Conservation (phyloP, 1,140 invertebrate species). For the Polyergus mexicanus region DNA sequence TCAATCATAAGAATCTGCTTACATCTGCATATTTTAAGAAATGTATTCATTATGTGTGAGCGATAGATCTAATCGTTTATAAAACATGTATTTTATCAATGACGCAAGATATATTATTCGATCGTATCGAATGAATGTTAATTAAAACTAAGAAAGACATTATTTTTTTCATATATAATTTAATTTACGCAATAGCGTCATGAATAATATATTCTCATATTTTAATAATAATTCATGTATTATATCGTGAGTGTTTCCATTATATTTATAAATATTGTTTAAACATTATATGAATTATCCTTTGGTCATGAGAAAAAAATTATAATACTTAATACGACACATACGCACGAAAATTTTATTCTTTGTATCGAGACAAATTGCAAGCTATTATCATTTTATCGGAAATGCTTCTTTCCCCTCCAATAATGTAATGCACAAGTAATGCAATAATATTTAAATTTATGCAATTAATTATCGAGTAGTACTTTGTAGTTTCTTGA, state of each 20-base stretch:
- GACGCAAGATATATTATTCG: background rate
- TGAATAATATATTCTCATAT: constrained; percentile 10
- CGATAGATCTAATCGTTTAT: background rate
- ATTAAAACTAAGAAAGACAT: background rate
- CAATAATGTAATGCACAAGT: background rate
- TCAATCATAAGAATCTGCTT: constrained; percentile 3
- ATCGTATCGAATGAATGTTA: background rate
- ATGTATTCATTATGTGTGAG: background rate
- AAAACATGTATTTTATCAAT: background rate
- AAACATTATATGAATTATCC: background rate
- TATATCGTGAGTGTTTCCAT: background rate
- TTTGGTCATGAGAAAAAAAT: background rate
- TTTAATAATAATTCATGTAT: constrained; percentile 15
- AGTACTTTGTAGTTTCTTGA: background rate
- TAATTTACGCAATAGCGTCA: background rate
- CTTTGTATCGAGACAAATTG: background rate
- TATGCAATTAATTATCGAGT: background rate
- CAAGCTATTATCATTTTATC: background rate
- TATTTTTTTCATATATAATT: background rate
- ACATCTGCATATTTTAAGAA: constrained; percentile 8
- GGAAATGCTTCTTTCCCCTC: background rate
- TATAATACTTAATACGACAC: background rate
- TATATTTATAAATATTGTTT: background rate
- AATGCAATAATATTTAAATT: background rate
- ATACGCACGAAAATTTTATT: background rate